Percentiles rank a stretch among this genome's conserved stretches.
Conservation (phyloP, 2,797 vertebrate species). For the Pantherophis alleghaniensis region DNA sequence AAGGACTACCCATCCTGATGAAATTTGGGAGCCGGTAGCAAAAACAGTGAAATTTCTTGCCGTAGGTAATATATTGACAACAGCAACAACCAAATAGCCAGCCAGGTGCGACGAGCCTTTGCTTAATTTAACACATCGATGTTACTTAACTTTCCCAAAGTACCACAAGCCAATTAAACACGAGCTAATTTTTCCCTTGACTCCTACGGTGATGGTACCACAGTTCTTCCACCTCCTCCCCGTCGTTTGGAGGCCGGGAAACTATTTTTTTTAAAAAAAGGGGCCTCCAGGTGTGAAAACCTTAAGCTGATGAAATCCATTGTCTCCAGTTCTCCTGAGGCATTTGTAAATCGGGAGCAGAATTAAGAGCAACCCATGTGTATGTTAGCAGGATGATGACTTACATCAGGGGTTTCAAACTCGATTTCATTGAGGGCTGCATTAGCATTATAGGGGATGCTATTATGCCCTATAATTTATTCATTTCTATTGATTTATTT, state of each 20-base stretch:
- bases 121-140: background rate
- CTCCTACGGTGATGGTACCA: background rate
- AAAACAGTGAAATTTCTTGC: background rate
- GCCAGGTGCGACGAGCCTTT: background rate
- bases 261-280: background rate
- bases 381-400: too few relatives aligned
- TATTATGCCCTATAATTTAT: too few relatives aligned
- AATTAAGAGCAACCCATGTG: fast-evolving
- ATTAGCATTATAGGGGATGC: too few relatives aligned
- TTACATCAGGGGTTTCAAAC: too few relatives aligned
- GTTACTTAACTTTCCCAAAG: background rate
- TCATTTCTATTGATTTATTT: too few relatives aligned
- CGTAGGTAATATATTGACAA: background rate
- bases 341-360: background rate
- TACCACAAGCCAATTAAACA: background rate
- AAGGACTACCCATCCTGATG: background rate
- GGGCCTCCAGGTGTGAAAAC: background rate
- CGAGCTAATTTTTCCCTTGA: background rate
- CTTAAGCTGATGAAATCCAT: background rate
- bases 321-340: background rate
- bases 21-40: background rate
- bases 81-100: background rate
- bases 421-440: too few relatives aligned
- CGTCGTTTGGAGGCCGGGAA: background rate
- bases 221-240: background rate